A percentile compares a stretch with the other conserved stretches of the same genome.
These are phyloP conservation scores for Sebastiscus albofasciatus DNA, from an alignment of 2,797 vertebrate species.

Conservation along the genomic window DNA sequence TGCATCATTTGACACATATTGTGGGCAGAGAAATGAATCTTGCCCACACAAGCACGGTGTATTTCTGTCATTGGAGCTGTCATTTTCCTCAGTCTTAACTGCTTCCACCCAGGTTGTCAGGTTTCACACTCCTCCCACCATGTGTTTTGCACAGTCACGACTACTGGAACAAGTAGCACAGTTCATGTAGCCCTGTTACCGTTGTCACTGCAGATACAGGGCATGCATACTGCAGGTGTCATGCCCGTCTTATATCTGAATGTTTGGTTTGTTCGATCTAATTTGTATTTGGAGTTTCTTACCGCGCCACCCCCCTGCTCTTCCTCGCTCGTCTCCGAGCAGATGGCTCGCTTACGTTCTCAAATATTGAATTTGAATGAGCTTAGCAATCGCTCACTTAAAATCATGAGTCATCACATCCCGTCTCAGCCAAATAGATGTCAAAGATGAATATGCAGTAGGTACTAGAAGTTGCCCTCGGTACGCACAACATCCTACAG, in stretches of 20 bases:
- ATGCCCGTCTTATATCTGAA: slow-evolving; percentile 16
- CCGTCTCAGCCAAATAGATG: slow-evolving; percentile 26
- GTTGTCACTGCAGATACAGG: not conserved
- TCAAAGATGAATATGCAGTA: slow-evolving; percentile 44
- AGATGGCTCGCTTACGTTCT: slow-evolving; percentile 50
- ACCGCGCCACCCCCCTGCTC: not conserved
- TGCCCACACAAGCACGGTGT: not conserved
- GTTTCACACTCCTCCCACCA: slow-evolving; percentile 7
- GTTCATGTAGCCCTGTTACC: not conserved
- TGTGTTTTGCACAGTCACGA: not conserved
- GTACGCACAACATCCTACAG: not conserved
- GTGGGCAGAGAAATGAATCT: slow-evolving; percentile 6
- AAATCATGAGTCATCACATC: slow-evolving; percentile 55
- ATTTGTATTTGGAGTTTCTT: slow-evolving; percentile 36
- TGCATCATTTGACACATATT: slow-evolving; percentile 12
- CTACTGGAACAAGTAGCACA: not conserved
- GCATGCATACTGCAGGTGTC: slow-evolving; percentile 5
- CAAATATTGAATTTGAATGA: slow-evolving; percentile 60
- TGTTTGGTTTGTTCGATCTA: slow-evolving; percentile 21
- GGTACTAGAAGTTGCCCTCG: slow-evolving; percentile 12
- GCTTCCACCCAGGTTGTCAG: slow-evolving; percentile 1
- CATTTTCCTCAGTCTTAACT: not conserved
- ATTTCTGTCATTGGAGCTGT: not conserved
- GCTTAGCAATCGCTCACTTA: slow-evolving; percentile 40
- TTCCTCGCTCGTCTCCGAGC: slow-evolving; percentile 9